These are phyloP conservation scores for Myiozetetes cayanensis DNA, from an alignment of 2,113 vertebrate genomes.

Conservation along the genomic window DNA sequence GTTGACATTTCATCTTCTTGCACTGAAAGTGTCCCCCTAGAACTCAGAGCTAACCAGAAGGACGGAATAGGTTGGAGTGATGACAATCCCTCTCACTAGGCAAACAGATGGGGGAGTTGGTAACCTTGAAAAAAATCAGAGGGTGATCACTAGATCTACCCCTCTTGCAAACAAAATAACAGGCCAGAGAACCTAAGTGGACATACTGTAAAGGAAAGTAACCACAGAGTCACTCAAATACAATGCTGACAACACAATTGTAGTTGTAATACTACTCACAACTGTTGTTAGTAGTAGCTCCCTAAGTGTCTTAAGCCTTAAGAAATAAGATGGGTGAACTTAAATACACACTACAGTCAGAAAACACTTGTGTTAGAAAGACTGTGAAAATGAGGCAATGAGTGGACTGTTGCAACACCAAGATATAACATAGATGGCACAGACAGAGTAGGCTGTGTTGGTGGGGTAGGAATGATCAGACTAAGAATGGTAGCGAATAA, in stretches of 20 bases:
- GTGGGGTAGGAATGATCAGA: background rate
- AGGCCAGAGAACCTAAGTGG: background rate
- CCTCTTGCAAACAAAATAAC: background rate
- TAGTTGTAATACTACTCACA: too few species aligned
- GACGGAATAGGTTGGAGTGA: background rate
- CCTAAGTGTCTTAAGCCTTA: background rate
- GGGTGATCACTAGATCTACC: background rate
- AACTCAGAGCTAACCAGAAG: background rate
- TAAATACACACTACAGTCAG: background rate
- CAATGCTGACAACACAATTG: background rate
- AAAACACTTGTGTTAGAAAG: background rate
- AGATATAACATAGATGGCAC: background rate
- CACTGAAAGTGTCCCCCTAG: background rate
- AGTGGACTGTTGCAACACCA: accelerated
- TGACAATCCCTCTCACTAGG: background rate
- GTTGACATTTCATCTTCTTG: background rate
- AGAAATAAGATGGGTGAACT: background rate
- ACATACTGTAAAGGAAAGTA: background rate
- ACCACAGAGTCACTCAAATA: background rate
- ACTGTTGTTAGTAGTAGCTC: background rate
- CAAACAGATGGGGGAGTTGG: background rate
- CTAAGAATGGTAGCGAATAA: background rate
- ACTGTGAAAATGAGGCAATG: background rate
- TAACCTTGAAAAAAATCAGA: background rate
- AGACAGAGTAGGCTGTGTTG: background rate